Evolutionary conservation across 2,797 vertebrate species (phyloP).

Genomic region (Lagodon rhomboides): DNA sequence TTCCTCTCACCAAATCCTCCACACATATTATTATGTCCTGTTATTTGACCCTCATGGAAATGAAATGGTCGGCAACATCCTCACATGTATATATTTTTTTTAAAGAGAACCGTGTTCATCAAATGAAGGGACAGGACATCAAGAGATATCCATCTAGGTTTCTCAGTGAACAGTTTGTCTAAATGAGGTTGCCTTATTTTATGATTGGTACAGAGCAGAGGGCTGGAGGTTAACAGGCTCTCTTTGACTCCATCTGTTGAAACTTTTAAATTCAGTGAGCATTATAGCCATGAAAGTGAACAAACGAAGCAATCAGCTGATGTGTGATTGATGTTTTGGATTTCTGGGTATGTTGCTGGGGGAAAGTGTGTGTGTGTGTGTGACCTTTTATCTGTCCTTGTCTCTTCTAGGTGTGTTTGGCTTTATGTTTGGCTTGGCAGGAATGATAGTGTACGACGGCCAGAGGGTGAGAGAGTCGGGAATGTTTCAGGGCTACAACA

Average conservation of each 20-base stretch:
- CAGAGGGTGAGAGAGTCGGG: slow-evolving; percentile 88
- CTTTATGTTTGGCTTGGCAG: slow-evolving; percentile 91
- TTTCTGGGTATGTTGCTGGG: no score
- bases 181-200: slow-evolving; percentile 6
- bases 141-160: background rate
- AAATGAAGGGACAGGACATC: background rate
- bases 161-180: slow-evolving; percentile 4
- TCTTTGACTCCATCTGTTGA: background rate
- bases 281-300: background rate
- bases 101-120: background rate
- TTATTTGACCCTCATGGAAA: background rate
- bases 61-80: background rate
- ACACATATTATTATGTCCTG: background rate
- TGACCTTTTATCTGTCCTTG: background rate
- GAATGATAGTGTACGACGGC: slow-evolving; percentile 93
- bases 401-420: slow-evolving; percentile 90
- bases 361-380: background rate
- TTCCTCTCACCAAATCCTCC: no score
- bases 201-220: background rate
- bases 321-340: background rate
- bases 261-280: no score
- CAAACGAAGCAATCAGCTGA: background rate
- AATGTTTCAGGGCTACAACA: slow-evolving; percentile 97
- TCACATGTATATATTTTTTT: background rate
- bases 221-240: slow-evolving; percentile 3